Percentiles rank a stretch among this genome's conserved stretches.
phyloP scores from a whole-genome alignment of 2,113 vertebrate species.

The Callionymus lyra region DNA sequence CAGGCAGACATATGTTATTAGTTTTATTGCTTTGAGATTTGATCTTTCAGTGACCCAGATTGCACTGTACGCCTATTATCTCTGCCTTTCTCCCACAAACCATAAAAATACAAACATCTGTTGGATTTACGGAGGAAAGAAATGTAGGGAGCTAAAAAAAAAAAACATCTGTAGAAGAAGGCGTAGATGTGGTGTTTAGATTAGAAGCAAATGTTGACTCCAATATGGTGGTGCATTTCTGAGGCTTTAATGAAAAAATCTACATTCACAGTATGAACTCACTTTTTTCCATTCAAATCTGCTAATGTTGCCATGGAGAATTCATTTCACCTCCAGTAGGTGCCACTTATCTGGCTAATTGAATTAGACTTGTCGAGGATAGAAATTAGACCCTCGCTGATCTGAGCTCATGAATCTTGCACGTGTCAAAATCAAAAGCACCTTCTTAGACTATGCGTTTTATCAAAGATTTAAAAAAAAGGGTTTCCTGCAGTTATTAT shows the following conservation, averaged over 20 bases:
- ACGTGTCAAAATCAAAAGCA: slow-evolving; percentile 7
- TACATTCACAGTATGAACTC: no score
- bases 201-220: no score
- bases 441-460: neutral
- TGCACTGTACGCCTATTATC: slow-evolving; percentile 6
- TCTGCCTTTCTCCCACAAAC: neutral
- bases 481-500: no score
- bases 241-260: no score
- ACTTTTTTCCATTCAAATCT: no score
- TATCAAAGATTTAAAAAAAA: no score
- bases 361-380: slow-evolving; percentile 15
- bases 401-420: slow-evolving; percentile 6
- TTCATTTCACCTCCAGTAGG: neutral
- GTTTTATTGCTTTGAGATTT: slow-evolving; percentile 22
- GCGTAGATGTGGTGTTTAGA: no score
- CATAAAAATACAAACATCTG: slow-evolving; percentile 9
- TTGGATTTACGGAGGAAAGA: neutral
- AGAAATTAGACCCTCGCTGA: slow-evolving; percentile 3
- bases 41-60: slow-evolving; percentile 24
- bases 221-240: no score
- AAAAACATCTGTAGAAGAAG: no score
- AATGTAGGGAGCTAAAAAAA: no score
- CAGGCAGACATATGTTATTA: slow-evolving; percentile 16
- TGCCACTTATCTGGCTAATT: slow-evolving; percentile 1
- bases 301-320: no score